Percentiles rank a stretch among this genome's conserved stretches.
Conservation (phyloP, 2,888 invertebrate species). For the Zaprionus bogoriensis region DNA sequence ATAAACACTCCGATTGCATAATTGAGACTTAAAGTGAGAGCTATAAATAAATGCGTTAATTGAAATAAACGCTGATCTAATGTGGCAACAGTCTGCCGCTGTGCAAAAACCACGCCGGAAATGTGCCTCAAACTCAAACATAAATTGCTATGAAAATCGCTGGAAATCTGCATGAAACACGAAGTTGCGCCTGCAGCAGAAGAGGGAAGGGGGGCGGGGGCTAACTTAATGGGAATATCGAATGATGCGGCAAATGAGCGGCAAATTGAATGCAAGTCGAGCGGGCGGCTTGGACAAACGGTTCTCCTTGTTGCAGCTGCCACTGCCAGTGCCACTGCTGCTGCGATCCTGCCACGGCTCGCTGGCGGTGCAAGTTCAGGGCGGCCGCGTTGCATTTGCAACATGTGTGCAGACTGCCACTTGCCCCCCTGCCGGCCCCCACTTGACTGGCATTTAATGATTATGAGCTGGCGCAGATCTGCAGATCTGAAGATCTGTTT, state of each 20-base stretch:
- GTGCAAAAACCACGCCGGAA: slow-evolving; percentile 44
- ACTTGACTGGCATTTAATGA: slow-evolving; percentile 46
- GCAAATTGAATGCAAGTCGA: slow-evolving; percentile 51
- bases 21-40: slow-evolving; percentile 48
- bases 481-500: slow-evolving; percentile 53
- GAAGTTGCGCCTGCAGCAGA: slow-evolving; percentile 31
- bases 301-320: slow-evolving; percentile 26
- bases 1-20: slow-evolving; percentile 59
- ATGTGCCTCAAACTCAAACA: too few species aligned
- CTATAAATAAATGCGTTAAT: slow-evolving; percentile 63
- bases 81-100: slow-evolving; percentile 20
- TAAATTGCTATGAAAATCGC: too few species aligned
- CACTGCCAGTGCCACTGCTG: not conserved
- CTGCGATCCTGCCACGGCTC: slow-evolving; percentile 54
- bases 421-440: slow-evolving; percentile 9
- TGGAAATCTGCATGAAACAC: slow-evolving; percentile 31
- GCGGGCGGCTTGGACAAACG: slow-evolving; percentile 39
- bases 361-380: slow-evolving; percentile 67
- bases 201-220: not conserved
- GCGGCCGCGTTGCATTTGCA: slow-evolving; percentile 66
- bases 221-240: slow-evolving; percentile 58
- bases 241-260: slow-evolving; percentile 73
- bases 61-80: slow-evolving; percentile 45
- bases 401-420: slow-evolving; percentile 49
- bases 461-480: slow-evolving; percentile 23